These are phyloP conservation scores for Diogma glabrata DNA, from an alignment of 2,888 invertebrate genomes.

Conservation along the genomic window DNA sequence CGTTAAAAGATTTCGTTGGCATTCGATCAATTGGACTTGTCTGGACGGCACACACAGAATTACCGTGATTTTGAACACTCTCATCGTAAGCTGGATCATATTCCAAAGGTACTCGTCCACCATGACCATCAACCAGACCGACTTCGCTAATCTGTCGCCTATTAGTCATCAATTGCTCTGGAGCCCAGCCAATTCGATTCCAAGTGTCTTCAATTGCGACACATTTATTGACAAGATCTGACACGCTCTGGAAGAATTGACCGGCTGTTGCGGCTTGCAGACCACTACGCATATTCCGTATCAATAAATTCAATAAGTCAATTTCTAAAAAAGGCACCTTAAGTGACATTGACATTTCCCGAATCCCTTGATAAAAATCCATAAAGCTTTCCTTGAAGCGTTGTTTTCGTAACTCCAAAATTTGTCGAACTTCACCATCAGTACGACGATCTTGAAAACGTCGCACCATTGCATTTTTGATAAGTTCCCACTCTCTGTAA, in stretches of 20 bases:
- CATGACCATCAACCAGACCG: neutral
- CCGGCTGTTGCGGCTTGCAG: neutral
- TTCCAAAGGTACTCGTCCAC: neutral
- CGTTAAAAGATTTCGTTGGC: neutral
- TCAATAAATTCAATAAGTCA: neutral
- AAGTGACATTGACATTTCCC: neutral
- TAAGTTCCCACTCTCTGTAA: neutral
- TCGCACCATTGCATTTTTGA: neutral
- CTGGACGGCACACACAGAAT: neutral
- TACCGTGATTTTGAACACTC: too few species aligned
- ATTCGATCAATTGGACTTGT: neutral
- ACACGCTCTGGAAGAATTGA: neutral
- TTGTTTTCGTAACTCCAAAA: neutral
- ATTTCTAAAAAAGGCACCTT: neutral
- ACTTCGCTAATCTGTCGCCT: neutral
- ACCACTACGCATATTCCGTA: neutral
- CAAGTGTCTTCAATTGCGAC: neutral
- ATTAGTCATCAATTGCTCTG: neutral
- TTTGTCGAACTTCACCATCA: neutral
- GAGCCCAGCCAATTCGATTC: slow-evolving; percentile 1
- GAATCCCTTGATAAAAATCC: neutral
- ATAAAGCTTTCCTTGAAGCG: neutral
- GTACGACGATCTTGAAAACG: neutral
- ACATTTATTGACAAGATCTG: neutral
- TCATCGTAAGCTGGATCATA: too few species aligned